These are phyloP conservation scores for Heliornis fulica DNA, from an alignment of 2,113 vertebrate genomes.

Conservation along the genomic window DNA sequence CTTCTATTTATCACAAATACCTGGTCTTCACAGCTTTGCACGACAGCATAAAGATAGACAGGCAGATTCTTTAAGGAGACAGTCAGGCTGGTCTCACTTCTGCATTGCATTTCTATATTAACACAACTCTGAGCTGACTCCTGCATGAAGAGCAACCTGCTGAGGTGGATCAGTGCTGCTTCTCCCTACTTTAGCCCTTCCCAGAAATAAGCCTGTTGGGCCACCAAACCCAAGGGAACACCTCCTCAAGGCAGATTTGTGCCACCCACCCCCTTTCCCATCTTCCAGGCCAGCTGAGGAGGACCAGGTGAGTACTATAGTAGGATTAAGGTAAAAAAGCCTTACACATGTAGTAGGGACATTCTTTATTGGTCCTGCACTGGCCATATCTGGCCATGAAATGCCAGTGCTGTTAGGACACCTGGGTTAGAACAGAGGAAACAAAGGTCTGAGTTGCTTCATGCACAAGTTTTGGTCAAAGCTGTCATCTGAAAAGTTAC, in stretches of 20 bases:
- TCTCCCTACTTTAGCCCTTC: neutral
- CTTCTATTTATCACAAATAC: neutral
- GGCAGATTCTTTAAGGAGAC: neutral
- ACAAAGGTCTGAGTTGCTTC: neutral
- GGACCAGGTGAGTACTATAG: neutral
- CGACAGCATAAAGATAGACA: neutral
- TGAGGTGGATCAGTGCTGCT: neutral
- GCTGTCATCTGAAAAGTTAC: neutral
- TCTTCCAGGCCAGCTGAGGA: neutral
- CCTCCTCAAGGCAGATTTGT: neutral
- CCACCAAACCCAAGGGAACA: neutral
- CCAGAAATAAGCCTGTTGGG: neutral
- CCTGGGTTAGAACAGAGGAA: neutral
- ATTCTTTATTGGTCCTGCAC: no score
- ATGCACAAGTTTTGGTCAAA: neutral
- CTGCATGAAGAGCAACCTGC: neutral
- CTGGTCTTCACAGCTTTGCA: neutral
- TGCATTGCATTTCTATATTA: neutral
- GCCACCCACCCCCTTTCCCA: neutral
- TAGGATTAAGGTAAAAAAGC: neutral
- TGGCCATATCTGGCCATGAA: neutral
- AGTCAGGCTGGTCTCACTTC: conserved; percentile 1
- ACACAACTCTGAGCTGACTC: neutral
- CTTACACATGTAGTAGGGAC: neutral
- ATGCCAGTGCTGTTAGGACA: fast-evolving